phyloP scores from a whole-genome alignment of 30 jellyfish, hydroid and myxozoan species.

The Phacellophora camtschatica region DNA sequence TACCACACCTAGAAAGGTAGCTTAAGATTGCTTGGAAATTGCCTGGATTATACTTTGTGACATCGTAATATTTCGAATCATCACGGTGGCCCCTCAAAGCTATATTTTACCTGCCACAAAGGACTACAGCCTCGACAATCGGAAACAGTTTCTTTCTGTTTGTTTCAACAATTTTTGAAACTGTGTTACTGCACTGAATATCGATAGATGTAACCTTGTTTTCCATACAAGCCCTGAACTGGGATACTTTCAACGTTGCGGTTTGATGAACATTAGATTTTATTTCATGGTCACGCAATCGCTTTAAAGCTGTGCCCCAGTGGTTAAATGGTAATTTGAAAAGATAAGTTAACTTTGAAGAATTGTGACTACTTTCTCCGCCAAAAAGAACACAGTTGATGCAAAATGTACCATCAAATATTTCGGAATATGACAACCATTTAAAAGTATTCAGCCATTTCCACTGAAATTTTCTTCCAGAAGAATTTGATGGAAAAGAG shows the following conservation, averaged over 20 bases:
- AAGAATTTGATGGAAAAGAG: background rate
- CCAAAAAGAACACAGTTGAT: slow-evolving; percentile 9
- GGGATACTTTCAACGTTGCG: background rate
- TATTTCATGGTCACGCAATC: background rate
- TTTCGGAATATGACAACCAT: slow-evolving; percentile 5
- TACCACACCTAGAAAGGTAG: background rate
- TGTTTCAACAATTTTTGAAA: too few species aligned
- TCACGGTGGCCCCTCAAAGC: slow-evolving; percentile 9
- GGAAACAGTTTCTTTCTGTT: background rate
- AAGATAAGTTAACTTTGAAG: background rate
- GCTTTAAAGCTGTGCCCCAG: background rate
- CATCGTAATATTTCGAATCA: background rate
- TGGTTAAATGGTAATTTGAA: background rate
- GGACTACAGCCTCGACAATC: background rate
- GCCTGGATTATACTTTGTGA: background rate
- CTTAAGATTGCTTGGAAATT: background rate
- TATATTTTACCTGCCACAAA: background rate
- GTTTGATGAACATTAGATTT: too few species aligned
- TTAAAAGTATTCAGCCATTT: background rate
- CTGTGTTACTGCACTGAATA: background rate
- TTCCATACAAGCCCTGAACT: background rate
- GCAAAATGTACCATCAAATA: slow-evolving; percentile 17
- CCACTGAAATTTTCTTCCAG: background rate
- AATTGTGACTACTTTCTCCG: background rate
- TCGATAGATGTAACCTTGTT: background rate